These are phyloP conservation scores for Dolichoris vasculosae DNA, from an alignment of 1,140 invertebrate species.

Conservation along the genomic window DNA sequence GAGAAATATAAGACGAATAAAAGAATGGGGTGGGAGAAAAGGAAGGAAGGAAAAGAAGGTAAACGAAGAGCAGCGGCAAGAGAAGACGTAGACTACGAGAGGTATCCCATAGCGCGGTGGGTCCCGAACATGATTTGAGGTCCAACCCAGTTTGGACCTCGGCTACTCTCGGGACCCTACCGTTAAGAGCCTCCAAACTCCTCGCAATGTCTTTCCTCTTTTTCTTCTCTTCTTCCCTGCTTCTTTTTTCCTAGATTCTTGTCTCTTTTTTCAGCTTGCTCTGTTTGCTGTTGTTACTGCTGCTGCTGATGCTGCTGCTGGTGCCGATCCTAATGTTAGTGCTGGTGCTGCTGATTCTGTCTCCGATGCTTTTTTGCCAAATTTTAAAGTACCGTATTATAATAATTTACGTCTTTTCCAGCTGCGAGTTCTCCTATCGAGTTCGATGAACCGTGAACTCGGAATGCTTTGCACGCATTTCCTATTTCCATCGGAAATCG, in stretches of 20 bases:
- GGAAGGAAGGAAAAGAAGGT: slow-evolving; percentile 7
- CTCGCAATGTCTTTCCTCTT: background rate
- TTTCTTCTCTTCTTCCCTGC: background rate
- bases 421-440: background rate
- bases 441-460: background rate
- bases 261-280: background rate
- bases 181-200: slow-evolving; percentile 14
- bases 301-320: too few species aligned
- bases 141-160: slow-evolving; percentile 50
- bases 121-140: slow-evolving; percentile 58
- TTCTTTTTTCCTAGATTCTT: background rate
- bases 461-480: too few species aligned
- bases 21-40: slow-evolving; percentile 38
- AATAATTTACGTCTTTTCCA: slow-evolving; percentile 1
- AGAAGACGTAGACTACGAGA: slow-evolving; percentile 43
- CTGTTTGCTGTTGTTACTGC: background rate
- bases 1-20: slow-evolving; percentile 14
- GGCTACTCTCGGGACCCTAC: slow-evolving; percentile 17
- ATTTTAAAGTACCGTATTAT: slow-evolving; percentile 33
- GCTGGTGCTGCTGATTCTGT: too few species aligned
- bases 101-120: slow-evolving; percentile 67
- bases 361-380: slow-evolving; percentile 7
- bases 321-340: too few species aligned
- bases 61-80: slow-evolving; percentile 24
- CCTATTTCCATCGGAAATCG: too few species aligned